Evolutionary conservation across 2,113 vertebrate genomes (phyloP).

Genomic region (Bufo gargarizans): DNA sequence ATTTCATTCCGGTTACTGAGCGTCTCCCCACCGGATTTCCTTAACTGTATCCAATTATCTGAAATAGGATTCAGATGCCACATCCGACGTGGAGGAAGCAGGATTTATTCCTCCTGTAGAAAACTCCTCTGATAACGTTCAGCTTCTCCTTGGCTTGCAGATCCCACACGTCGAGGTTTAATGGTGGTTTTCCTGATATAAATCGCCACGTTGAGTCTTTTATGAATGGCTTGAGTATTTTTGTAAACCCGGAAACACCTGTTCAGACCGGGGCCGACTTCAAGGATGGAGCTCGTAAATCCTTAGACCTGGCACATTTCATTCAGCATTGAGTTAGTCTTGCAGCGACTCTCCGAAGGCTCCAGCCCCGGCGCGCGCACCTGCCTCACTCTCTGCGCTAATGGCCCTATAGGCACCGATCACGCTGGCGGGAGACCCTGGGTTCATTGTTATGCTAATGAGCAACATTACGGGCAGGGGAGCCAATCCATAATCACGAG

Average conservation of each 20-base stretch:
- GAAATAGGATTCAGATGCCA: not conserved
- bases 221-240: conserved; percentile 37
- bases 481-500: not conserved
- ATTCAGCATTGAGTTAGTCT: not conserved
- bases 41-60: conserved; percentile 45
- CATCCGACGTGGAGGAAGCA: not conserved
- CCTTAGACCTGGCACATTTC: not conserved
- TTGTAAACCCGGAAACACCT: conserved; percentile 46
- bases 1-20: conserved; percentile 8
- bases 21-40: conserved; percentile 29
- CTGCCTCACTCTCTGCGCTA: not conserved
- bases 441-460: not conserved
- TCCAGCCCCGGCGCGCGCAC: not conserved
- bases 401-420: conserved; percentile 4
- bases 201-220: conserved; percentile 20
- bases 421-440: not conserved
- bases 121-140: conserved; percentile 29
- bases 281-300: conserved; percentile 4
- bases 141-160: conserved; percentile 29
- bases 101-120: conserved; percentile 39
- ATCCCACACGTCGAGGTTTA: conserved; percentile 16
- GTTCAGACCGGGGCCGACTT: not conserved
- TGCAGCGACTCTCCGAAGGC: not conserved
- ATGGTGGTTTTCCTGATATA: conserved; percentile 12
- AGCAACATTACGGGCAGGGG: not conserved